Base-by-base conservation (phyloP, 30 jellyfish, hydroid and myxozoan genomes). In the Sanderia malayensis region DNA sequence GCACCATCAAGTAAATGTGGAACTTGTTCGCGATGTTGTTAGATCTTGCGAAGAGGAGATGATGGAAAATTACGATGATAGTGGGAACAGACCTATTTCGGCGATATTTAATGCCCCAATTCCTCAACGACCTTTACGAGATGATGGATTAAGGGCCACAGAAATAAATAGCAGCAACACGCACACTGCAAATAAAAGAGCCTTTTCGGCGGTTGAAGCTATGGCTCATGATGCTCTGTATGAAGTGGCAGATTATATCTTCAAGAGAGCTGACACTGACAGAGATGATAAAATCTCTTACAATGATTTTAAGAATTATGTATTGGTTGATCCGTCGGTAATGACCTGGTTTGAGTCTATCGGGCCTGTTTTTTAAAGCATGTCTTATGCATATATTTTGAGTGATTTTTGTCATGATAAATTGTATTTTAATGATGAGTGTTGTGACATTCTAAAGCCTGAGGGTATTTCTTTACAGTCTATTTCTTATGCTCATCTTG, bases 71-170 rank as follows among this genome's bases (percentile, higher is more conserved):
- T 92, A 84, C 67, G 98, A 92, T 26, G 95, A 92, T 52, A 57
- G 82, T 21, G 96, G 95, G 4, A 84, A 85, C 81, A 60, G 95
- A 18, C 98, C 98, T 8, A 85, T 92, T 52, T 92, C 98, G 0
- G 94, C 98, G 15, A 93, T 92, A 1, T 92, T 92, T 47, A 92
- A 92, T 63, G 98, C 98, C 13, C 98, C 98, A 0, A 92, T 92
- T 10, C 98, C 98, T 18, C 84, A 70, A 29, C 57, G 86, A 44
- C 57, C 75, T 18, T 66, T 58, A 27, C 71, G 67, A 3, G 70
- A 32, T 10, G 37, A 30, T 33, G 8, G n/a, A 0, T n/a, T n/a
- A n/a, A 80, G 29, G 21, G 24, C 61, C 21, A 34, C 27, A 27
- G 29, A 31, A 1, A 70, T 67, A 70, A 41, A 33, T 0, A 64